These are phyloP conservation scores for Lemur catta DNA, from an alignment of 2,797 vertebrate genomes.

Conservation along the genomic window DNA sequence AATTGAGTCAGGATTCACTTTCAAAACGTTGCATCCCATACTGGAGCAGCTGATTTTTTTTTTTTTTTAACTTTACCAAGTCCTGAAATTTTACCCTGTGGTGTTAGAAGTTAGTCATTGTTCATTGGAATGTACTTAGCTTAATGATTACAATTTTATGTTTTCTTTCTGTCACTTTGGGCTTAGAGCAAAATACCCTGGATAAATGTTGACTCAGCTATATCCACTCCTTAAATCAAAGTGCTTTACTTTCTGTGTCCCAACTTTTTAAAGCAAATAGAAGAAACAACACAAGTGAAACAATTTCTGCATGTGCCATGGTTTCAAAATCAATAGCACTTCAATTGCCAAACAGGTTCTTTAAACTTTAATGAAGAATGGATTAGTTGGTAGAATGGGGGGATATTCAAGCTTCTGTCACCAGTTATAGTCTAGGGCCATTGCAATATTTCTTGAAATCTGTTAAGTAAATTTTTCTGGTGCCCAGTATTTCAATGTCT, in stretches of 20 bases:
- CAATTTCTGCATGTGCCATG: slow-evolving; percentile 33
- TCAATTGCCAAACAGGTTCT: slow-evolving; percentile 54
- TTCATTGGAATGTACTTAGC: slow-evolving; percentile 28
- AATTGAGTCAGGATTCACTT: background rate
- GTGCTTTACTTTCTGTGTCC: slow-evolving; percentile 48
- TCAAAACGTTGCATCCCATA: background rate
- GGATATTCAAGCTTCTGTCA: slow-evolving; percentile 33
- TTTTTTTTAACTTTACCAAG: background rate
- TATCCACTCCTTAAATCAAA: slow-evolving; percentile 58
- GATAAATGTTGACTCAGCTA: slow-evolving; percentile 63
- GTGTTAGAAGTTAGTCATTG: background rate
- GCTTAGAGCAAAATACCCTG: background rate
- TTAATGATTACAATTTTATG: slow-evolving; percentile 40
- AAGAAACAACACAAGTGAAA: slow-evolving; percentile 71
- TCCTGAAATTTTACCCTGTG: background rate
- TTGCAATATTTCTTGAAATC: background rate
- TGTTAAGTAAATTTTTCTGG: background rate
- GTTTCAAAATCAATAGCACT: slow-evolving; percentile 76
- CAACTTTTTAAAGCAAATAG: slow-evolving; percentile 67
- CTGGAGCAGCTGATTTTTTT: background rate
- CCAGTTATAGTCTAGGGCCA: background rate
- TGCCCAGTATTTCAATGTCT: background rate
- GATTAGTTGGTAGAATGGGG: slow-evolving; percentile 58
- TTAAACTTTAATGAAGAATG: slow-evolving; percentile 77
- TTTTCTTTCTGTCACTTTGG: slow-evolving; percentile 46